Evolutionary conservation across 2,888 invertebrate species (phyloP).

Genomic region (Yponomeuta plumbellus): DNA sequence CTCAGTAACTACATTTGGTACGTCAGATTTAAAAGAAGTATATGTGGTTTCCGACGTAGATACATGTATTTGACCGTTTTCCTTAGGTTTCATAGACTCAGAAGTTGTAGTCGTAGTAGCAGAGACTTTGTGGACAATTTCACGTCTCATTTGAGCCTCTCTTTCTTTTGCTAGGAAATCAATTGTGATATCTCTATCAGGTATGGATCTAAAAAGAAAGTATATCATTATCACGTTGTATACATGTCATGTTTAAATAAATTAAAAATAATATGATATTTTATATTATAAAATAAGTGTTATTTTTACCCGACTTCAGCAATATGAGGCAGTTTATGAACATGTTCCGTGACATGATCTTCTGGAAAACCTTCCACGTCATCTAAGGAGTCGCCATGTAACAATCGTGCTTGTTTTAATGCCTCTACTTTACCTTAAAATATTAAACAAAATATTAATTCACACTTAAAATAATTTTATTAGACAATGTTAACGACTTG

Average conservation of each 20-base stretch:
- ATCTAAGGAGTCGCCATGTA: conserved; percentile 70
- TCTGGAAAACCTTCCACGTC: conserved; percentile 73
- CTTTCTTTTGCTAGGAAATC: conserved; percentile 58
- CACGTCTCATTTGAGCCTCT: conserved; percentile 55
- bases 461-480: background rate
- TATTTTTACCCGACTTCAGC: conserved; percentile 60
- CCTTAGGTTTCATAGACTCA: conserved; percentile 22
- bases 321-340: conserved; percentile 67
- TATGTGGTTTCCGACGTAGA: conserved; percentile 41
- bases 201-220: conserved; percentile 36
- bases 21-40: conserved; percentile 32
- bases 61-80: conserved; percentile 25
- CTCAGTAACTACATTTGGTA: conserved; percentile 32
- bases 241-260: background rate
- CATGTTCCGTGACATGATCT: conserved; percentile 64
- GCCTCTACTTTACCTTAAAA: conserved; percentile 11
- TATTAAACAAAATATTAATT: background rate
- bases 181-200: conserved; percentile 47
- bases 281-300: conserved; percentile 10
- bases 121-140: conserved; percentile 28
- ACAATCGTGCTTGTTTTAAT: conserved; percentile 49
- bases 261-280: background rate
- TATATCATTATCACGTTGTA: too few species aligned
- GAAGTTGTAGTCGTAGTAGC: conserved; percentile 18
- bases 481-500: background rate